A percentile compares a stretch with the other conserved stretches of the same genome.
Evolutionary conservation across 1,140 invertebrate genomes (phyloP).

Genomic region (Trichogramma pretiosum): DNA sequence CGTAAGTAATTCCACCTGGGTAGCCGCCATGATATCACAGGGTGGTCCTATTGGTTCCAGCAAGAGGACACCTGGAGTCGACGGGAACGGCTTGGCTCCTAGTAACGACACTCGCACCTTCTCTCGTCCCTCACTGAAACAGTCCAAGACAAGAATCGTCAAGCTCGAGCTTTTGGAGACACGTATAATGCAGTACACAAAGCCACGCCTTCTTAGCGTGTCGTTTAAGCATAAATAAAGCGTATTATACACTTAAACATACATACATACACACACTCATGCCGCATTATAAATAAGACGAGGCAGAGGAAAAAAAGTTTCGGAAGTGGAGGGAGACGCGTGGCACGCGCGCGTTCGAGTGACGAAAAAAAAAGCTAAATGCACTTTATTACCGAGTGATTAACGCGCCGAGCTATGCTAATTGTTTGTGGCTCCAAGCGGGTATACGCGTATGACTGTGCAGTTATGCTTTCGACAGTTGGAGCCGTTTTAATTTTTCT

Average conservation of each 20-base stretch:
- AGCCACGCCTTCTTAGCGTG: no score
- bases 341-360: constrained; percentile 12
- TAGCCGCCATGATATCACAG: constrained; percentile 35
- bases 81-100: constrained; percentile 39
- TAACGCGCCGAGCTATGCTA: constrained; percentile 4
- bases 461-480: no score
- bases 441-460: no score
- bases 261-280: no score
- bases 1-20: constrained; percentile 39
- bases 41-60: constrained; percentile 35
- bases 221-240: no score
- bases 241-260: no score
- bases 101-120: constrained; percentile 42
- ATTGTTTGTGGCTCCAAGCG: no score
- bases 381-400: constrained; percentile 11
- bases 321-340: neutral
- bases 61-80: constrained; percentile 41
- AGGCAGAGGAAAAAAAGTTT: no score
- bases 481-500: no score
- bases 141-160: neutral
- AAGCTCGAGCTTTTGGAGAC: no score
- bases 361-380: constrained; percentile 13
- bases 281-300: no score
- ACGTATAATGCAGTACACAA: no score
- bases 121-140: constrained; percentile 42